Conservation (phyloP, 2,113 vertebrate species). For the Scartelaos histophorus region DNA sequence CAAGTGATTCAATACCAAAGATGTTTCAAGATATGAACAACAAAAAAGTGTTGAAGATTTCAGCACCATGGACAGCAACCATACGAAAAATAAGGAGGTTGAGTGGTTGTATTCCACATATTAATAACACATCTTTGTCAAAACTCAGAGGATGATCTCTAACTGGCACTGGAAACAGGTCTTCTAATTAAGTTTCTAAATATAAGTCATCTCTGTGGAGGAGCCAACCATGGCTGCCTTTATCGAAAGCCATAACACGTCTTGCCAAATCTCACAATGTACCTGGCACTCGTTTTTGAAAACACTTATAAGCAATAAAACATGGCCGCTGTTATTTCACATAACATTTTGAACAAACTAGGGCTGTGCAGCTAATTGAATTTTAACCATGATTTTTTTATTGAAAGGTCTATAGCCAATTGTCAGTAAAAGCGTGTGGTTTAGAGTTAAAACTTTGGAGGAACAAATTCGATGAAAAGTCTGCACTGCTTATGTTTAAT, state of each 20-base stretch:
- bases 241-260: slow-evolving; percentile 18
- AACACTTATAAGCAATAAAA: neutral
- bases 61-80: slow-evolving; percentile 67
- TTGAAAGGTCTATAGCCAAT: too few species aligned
- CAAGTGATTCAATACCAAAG: too few species aligned
- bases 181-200: slow-evolving; percentile 24
- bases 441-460: too few species aligned
- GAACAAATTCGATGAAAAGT: too few species aligned
- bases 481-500: too few species aligned
- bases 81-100: neutral
- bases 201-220: slow-evolving; percentile 15
- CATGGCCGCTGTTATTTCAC: neutral
- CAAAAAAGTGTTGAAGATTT: slow-evolving; percentile 17
- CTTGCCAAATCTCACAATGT: slow-evolving; percentile 19
- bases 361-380: too few species aligned
- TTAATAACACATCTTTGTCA: slow-evolving; percentile 5
- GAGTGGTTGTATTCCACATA: neutral
- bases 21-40: too few species aligned
- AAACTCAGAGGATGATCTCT: slow-evolving; percentile 23
- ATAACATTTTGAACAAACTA: neutral
- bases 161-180: slow-evolving; percentile 23
- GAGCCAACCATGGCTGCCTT: neutral
- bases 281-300: slow-evolving; percentile 8
- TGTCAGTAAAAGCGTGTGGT: too few species aligned
- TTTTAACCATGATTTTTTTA: too few species aligned